Conservation (phyloP, 2,113 vertebrate genomes). For the Terrapene triunguis region DNA sequence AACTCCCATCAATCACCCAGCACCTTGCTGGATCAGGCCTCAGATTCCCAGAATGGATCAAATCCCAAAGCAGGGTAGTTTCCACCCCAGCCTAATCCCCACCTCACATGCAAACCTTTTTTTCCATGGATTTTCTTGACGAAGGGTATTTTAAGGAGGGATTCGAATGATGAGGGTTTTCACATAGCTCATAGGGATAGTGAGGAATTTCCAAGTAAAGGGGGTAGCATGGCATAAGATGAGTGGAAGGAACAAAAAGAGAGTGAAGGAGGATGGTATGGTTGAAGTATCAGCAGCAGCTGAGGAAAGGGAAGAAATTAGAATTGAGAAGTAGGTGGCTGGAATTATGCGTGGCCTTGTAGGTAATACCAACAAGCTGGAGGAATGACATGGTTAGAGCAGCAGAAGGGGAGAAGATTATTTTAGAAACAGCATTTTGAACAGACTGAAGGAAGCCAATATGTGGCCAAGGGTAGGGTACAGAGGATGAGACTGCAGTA, state of each 20-base stretch:
- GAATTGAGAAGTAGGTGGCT: background rate
- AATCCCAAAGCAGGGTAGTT: background rate
- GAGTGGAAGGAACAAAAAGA: background rate
- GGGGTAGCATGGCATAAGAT: background rate
- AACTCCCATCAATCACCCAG: background rate
- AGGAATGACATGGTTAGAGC: background rate
- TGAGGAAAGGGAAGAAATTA: conserved; percentile 17
- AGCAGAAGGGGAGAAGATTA: background rate
- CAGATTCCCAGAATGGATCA: background rate
- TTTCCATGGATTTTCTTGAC: background rate
- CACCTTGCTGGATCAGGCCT: background rate
- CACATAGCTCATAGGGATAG: background rate
- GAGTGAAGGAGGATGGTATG: background rate
- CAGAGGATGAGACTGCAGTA: background rate
- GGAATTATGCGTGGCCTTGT: background rate
- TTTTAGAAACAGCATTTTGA: background rate
- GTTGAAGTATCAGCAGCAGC: background rate
- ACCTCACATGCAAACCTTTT: background rate
- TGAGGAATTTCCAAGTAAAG: background rate
- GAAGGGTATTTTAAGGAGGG: background rate
- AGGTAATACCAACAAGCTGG: background rate
- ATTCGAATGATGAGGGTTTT: background rate
- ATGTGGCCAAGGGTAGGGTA: background rate
- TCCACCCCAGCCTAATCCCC: background rate
- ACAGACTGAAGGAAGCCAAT: background rate